Evolutionary conservation across 2,113 vertebrate species (phyloP).

Genomic region (Neodontobutis hainanensis): DNA sequence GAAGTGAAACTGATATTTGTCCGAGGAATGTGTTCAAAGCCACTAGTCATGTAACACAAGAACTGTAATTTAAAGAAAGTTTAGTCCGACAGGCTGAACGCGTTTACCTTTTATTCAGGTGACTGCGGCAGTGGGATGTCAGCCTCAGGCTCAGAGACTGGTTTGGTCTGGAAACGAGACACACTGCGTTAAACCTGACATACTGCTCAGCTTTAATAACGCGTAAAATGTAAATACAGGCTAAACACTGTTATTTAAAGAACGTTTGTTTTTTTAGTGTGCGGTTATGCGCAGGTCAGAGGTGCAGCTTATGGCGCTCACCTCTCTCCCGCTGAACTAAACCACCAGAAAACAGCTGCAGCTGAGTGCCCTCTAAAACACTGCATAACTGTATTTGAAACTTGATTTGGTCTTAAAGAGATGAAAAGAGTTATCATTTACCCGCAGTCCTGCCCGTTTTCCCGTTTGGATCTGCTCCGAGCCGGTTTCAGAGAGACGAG

Average conservation of each 20-base stretch:
- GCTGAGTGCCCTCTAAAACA: no score
- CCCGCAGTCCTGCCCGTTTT: conserved; percentile 12
- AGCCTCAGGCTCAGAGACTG: conserved; percentile 14
- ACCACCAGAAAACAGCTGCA: not conserved
- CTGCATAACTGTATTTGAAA: no score
- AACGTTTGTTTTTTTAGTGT: not conserved
- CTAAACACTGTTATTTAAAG: not conserved
- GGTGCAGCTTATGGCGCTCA: no score
- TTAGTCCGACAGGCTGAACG: not conserved
- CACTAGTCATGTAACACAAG: no score
- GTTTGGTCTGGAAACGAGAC: not conserved
- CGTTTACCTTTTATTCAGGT: conserved; percentile 13
- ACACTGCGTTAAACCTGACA: not conserved
- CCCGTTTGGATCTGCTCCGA: conserved; percentile 15
- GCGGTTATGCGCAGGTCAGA: not conserved
- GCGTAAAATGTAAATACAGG: not conserved
- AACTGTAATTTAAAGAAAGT: no score
- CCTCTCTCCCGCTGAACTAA: not conserved
- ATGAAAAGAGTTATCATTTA: not conserved
- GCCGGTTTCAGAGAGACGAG: conserved; percentile 19
- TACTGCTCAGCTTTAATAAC: not conserved
- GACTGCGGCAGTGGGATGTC: not conserved
- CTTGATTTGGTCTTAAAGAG: not conserved
- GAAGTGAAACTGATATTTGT: no score
- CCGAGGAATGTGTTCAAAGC: no score